Conservation (phyloP, 2,797 vertebrate genomes). For the Chaetophractus vellerosus region DNA sequence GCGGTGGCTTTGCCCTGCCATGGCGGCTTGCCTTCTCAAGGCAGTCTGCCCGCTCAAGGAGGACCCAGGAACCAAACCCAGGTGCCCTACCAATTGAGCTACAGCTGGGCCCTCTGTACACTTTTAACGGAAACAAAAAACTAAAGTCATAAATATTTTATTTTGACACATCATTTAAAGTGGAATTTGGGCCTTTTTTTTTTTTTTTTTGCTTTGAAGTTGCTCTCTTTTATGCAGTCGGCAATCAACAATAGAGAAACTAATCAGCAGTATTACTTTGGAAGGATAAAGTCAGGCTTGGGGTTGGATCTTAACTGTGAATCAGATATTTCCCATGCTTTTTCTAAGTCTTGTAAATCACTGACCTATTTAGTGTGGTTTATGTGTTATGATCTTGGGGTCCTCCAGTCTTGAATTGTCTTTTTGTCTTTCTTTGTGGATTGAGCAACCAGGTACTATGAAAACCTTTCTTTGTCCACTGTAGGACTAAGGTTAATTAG, state of each 20-base stretch:
- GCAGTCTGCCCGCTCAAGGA: too few species aligned
- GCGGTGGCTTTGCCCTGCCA: too few species aligned
- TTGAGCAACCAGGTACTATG: not conserved
- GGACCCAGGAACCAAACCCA: too few species aligned
- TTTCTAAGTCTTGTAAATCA: not conserved
- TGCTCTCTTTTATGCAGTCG: not conserved
- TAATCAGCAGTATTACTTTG: not conserved
- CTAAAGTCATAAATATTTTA: not conserved
- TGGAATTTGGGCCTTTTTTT: not conserved
- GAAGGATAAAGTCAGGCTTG: not conserved
- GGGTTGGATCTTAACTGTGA: not conserved
- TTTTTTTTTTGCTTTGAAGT: not conserved
- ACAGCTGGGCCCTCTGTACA: too few species aligned
- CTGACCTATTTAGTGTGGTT: not conserved
- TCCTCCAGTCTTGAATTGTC: not conserved
- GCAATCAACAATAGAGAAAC: not conserved
- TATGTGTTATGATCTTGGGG: not conserved
- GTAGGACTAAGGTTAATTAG: not conserved
- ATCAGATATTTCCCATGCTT: not conserved
- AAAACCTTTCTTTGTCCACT: not conserved
- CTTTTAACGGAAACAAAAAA: constrained; percentile 19
- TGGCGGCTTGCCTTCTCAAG: too few species aligned
- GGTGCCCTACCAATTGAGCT: too few species aligned
- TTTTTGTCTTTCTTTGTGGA: not conserved
- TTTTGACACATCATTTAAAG: not conserved